Evolutionary conservation across 2,888 invertebrate species (phyloP).

Genomic region (Boloria selene): DNA sequence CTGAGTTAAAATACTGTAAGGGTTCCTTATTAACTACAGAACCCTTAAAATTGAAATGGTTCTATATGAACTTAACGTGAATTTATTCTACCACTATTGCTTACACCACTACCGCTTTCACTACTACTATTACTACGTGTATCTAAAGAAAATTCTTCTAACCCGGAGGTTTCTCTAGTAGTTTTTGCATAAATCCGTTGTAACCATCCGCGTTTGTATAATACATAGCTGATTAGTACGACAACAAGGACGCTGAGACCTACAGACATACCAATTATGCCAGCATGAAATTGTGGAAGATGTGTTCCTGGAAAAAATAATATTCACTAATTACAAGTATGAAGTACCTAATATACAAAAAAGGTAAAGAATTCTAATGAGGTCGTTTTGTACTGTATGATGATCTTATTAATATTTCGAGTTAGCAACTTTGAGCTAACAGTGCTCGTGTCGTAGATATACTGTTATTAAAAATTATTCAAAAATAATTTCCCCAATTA

Average conservation of each 20-base stretch:
- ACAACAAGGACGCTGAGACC: conserved; percentile 49
- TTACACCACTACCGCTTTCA: conserved; percentile 17
- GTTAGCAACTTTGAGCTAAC: no score
- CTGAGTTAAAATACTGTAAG: no score
- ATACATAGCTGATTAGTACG: conserved; percentile 49
- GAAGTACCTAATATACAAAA: no score
- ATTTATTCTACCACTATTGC: conserved; percentile 9
- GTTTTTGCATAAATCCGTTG: not conserved
- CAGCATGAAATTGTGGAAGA: conserved; percentile 50
- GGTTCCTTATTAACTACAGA: no score
- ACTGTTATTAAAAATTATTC: no score
- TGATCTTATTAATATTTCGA: no score
- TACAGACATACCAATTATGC: conserved; percentile 57
- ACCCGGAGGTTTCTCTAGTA: conserved; percentile 1
- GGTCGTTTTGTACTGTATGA: no score
- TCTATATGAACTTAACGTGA: no score
- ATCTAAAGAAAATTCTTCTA: conserved; percentile 19
- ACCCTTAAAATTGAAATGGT: no score
- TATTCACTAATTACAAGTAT: not conserved
- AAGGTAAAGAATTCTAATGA: no score
- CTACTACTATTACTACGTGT: conserved; percentile 9
- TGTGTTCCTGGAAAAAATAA: conserved; percentile 27
- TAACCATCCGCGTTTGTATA: conserved; percentile 46
- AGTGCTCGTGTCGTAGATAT: no score
- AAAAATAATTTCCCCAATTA: no score